Percentiles rank a stretch among this genome's conserved stretches.
phyloP scores from a whole-genome alignment of 2,888 invertebrate genomes.

The Phaonia tiefii region DNA sequence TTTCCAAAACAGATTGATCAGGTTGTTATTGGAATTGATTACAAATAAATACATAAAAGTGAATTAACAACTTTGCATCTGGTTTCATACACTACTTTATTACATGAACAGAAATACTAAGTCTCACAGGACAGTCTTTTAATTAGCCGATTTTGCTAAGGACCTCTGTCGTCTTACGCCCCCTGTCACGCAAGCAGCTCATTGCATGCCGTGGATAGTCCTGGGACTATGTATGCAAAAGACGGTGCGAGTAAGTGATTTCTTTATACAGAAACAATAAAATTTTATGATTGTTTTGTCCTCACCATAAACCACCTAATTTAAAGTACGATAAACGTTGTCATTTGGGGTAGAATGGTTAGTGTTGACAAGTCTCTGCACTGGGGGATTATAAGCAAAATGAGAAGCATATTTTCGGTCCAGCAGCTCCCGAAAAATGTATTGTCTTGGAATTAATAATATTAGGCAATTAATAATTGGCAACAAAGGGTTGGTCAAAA shows the following conservation, averaged over 20 bases:
- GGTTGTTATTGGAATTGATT: too few species aligned
- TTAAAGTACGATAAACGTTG: constrained; percentile 37
- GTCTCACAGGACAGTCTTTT: constrained; percentile 69
- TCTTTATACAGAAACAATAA: constrained; percentile 20
- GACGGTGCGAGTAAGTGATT: neutral
- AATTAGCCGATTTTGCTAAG: constrained; percentile 71
- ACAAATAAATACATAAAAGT: too few species aligned
- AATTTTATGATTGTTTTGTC: constrained; percentile 53
- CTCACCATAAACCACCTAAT: constrained; percentile 7
- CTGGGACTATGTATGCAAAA: neutral
- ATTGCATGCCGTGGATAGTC: neutral
- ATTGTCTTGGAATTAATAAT: constrained; percentile 25
- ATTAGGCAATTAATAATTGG: neutral
- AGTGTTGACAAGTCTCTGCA: constrained; percentile 46
- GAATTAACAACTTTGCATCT: too few species aligned
- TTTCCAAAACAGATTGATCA: too few species aligned
- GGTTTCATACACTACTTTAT: too few species aligned
- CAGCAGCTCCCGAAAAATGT: neutral
- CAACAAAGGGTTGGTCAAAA: neutral
- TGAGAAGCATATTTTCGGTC: neutral
- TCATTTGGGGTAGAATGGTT: constrained; percentile 22
- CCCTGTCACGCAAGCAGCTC: constrained; percentile 1
- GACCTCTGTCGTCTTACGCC: constrained; percentile 35
- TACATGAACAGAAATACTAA: constrained; percentile 69
- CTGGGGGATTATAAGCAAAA: constrained; percentile 23